A percentile compares a stretch with the other conserved stretches of the same genome.
phyloP scores from a whole-genome alignment of 1,140 invertebrate genomes.

The Potamilus streckersoni region DNA sequence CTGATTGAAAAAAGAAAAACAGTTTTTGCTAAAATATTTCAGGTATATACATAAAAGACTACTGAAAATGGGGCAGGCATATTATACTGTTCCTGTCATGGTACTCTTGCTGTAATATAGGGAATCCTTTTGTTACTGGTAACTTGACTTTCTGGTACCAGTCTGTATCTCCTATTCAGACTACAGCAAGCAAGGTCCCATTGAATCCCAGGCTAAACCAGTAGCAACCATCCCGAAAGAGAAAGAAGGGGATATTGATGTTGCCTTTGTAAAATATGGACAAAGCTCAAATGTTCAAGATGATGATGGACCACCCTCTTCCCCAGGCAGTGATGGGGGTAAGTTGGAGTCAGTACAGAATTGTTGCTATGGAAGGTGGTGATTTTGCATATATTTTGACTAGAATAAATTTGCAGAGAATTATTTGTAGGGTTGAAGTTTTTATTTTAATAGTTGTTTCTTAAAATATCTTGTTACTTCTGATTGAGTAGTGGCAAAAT shows the following conservation, averaged over 20 bases:
- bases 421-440: background rate
- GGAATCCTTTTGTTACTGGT: background rate
- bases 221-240: constrained; percentile 3
- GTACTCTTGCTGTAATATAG: no score
- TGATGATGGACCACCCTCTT: constrained; percentile 51
- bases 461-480: background rate
- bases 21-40: no score
- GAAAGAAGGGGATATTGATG: constrained; percentile 55
- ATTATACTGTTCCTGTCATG: no score
- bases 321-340: constrained; percentile 59
- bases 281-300: constrained; percentile 30
- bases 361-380: background rate
- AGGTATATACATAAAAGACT: no score
- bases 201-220: constrained; percentile 25
- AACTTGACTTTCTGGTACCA: background rate
- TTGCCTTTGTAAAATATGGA: constrained; percentile 52
- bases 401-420: background rate
- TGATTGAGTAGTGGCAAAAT: background rate
- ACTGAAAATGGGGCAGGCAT: no score
- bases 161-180: constrained; percentile 24
- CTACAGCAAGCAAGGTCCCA: constrained; percentile 46
- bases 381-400: background rate
- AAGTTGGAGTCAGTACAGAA: constrained; percentile 13
- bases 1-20: no score
- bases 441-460: background rate